A percentile compares a stretch with the other conserved stretches of the same genome.
These are phyloP conservation scores for Augochlora pura DNA, from an alignment of 1,140 invertebrate genomes.

Conservation along the genomic window DNA sequence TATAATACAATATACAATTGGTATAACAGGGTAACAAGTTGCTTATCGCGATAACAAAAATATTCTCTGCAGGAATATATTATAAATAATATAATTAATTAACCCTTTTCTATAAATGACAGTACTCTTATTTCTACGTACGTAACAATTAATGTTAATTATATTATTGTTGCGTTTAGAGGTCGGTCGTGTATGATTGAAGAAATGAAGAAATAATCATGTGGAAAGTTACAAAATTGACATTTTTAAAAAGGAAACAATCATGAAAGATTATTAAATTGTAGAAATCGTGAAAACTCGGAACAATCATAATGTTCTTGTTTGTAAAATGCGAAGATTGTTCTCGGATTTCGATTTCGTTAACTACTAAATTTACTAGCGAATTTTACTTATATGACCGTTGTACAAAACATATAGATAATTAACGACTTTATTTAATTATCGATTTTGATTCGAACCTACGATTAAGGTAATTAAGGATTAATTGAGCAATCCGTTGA, in stretches of 20 bases:
- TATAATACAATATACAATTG: slow-evolving; percentile 32
- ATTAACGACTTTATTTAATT: slow-evolving; percentile 14
- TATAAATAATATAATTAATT: slow-evolving; percentile 44
- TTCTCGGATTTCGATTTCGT: background rate
- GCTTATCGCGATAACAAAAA: slow-evolving; percentile 35
- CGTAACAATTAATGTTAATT: slow-evolving; percentile 20
- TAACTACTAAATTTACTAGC: slow-evolving; percentile 1
- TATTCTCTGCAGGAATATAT: slow-evolving; percentile 42
- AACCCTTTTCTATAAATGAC: slow-evolving; percentile 48
- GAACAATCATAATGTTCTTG: background rate
- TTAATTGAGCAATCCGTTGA: slow-evolving; percentile 68
- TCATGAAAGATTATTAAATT: background rate
- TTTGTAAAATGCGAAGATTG: background rate
- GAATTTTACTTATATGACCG: slow-evolving; percentile 4
- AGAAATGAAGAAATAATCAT: slow-evolving; percentile 11
- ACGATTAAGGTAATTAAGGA: slow-evolving; percentile 41
- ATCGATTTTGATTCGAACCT: slow-evolving; percentile 41
- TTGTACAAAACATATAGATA: slow-evolving; percentile 10
- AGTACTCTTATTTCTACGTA: slow-evolving; percentile 10
- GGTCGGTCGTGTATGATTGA: slow-evolving; percentile 10
- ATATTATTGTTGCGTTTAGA: slow-evolving; percentile 6
- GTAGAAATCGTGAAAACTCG: background rate
- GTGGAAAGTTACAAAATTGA: background rate
- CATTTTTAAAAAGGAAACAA: background rate
- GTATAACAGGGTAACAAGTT: slow-evolving; percentile 32